A percentile compares a stretch with the other conserved stretches of the same genome.
Conservation (phyloP, 2,113 vertebrate genomes). For the Hippolais icterina region DNA sequence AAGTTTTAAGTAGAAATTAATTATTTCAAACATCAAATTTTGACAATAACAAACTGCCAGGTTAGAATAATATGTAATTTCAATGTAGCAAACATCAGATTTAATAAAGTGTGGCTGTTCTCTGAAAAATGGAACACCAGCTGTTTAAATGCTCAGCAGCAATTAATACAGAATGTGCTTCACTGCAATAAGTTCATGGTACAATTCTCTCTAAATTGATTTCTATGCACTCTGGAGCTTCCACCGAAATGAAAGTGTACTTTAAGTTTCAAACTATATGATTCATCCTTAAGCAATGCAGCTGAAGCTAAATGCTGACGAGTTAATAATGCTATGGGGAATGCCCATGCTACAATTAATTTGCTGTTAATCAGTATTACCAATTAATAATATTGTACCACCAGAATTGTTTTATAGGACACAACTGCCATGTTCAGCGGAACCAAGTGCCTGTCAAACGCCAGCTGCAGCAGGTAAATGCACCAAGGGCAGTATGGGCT, state of each 20-base stretch:
- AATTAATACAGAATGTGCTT: neutral
- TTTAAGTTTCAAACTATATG: neutral
- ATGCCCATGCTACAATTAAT: neutral
- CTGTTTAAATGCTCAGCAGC: neutral
- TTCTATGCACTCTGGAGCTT: neutral
- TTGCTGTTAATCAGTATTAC: neutral
- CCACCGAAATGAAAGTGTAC: neutral
- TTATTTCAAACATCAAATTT: neutral
- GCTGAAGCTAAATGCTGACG: neutral
- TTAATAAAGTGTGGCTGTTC: neutral
- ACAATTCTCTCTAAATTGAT: neutral
- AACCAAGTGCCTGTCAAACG: neutral
- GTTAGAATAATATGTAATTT: neutral
- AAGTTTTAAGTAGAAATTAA: neutral
- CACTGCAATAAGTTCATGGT: neutral
- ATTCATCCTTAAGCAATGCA: neutral
- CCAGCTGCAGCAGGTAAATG: neutral
- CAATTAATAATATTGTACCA: neutral
- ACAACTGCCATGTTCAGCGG: neutral
- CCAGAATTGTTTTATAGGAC: neutral
- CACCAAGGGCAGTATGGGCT: rapidly evolving
- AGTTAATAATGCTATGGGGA: neutral
- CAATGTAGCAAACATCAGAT: neutral
- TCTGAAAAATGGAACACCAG: neutral
- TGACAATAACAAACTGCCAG: neutral